Evolutionary conservation across 2,888 invertebrate genomes (phyloP).

Genomic region (Malacosoma neustria): DNA sequence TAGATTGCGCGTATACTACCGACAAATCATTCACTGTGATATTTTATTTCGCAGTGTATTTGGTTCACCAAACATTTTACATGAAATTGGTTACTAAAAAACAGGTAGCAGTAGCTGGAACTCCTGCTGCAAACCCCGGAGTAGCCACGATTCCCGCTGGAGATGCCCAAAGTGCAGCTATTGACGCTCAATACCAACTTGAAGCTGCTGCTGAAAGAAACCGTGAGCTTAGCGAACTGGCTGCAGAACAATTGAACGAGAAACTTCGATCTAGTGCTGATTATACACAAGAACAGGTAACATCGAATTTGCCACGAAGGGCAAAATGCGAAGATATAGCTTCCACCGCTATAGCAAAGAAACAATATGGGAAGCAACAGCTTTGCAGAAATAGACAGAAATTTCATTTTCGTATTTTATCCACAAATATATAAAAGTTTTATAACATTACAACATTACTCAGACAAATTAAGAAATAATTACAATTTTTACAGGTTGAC

Average conservation of each 20-base stretch:
- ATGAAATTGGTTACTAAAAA: too few species aligned
- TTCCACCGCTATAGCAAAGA: too few species aligned
- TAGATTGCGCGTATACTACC: too few species aligned
- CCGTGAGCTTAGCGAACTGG: slow-evolving; percentile 31
- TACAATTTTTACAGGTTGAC: slow-evolving; percentile 30
- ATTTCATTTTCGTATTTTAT: too few species aligned
- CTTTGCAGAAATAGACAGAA: too few species aligned
- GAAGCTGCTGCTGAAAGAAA: slow-evolving; percentile 37
- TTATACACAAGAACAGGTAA: slow-evolving; percentile 22
- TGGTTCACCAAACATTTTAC: too few species aligned
- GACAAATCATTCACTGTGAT: too few species aligned
- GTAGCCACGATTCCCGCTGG: slow-evolving; percentile 45
- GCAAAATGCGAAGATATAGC: too few species aligned
- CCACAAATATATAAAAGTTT: too few species aligned
- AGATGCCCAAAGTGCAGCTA: slow-evolving; percentile 53
- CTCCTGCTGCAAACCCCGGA: slow-evolving; percentile 20
- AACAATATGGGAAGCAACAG: too few species aligned
- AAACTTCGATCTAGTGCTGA: slow-evolving; percentile 30
- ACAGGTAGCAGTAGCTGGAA: slow-evolving; percentile 14
- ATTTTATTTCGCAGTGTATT: too few species aligned
- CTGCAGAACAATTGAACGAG: slow-evolving; percentile 32
- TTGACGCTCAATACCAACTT: slow-evolving; percentile 43
- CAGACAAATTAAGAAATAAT: background rate
- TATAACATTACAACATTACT: too few species aligned
- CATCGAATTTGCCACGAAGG: background rate